Evolutionary conservation across 2,113 vertebrate species (phyloP).

Genomic region (Himantopus leucocephalus): DNA sequence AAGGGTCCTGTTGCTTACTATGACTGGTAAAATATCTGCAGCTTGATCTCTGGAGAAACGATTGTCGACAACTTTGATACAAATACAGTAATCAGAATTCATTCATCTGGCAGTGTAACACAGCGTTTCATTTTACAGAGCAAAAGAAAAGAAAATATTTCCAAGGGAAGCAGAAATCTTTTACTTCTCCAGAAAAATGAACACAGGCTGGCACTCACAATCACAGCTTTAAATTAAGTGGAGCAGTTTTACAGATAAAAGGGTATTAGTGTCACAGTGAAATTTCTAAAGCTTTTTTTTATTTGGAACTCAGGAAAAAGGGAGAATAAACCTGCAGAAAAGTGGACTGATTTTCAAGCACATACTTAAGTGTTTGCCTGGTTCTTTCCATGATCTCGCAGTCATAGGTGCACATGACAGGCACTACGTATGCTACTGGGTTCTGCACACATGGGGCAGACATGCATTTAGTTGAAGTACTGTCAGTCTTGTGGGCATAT

Average conservation of each 20-base stretch:
- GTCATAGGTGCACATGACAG: neutral
- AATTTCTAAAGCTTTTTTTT: neutral
- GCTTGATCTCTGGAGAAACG: neutral
- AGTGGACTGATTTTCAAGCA: neutral
- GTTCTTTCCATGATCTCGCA: neutral
- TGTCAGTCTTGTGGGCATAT: neutral
- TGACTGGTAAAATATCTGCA: neutral
- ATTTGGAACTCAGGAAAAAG: neutral
- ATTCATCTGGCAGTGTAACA: conserved; percentile 2
- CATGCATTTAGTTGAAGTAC: neutral
- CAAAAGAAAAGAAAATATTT: neutral
- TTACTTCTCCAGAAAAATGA: neutral
- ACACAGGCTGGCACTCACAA: neutral
- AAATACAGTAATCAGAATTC: conserved; percentile 46
- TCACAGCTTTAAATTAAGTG: neutral
- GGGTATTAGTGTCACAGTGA: neutral
- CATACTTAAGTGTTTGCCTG: neutral
- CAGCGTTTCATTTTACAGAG: neutral
- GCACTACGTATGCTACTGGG: neutral
- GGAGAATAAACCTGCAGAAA: neutral
- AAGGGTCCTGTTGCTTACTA: neutral
- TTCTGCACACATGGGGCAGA: neutral
- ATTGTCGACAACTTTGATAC: neutral
- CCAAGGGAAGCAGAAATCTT: neutral
- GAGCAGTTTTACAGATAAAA: neutral